Percentiles rank a stretch among this genome's conserved stretches.
Conservation (phyloP, 2,113 vertebrate species). For the Lepus timidus region DNA sequence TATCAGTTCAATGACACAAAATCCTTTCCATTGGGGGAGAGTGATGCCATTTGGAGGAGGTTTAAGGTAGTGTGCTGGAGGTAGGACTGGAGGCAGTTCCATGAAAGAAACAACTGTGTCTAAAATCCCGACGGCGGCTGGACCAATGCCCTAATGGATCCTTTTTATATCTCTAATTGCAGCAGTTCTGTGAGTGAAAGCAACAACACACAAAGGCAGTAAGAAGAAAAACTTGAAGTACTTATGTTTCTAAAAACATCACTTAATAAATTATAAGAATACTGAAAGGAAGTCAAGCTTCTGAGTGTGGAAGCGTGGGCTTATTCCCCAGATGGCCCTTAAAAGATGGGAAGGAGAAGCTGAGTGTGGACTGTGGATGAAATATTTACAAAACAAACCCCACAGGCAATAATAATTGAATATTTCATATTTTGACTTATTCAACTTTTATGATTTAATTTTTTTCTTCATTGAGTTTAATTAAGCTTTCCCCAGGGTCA, state of each 20-base stretch:
- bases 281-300: conserved; percentile 15
- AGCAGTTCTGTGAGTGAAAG: conserved; percentile 31
- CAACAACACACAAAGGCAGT: conserved; percentile 1
- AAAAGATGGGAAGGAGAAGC: conserved; percentile 23
- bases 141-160: background rate
- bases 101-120: conserved; percentile 12
- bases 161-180: conserved; percentile 52
- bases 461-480: conserved; percentile 86
- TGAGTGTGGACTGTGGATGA: conserved; percentile 65
- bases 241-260: conserved; percentile 64
- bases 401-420: conserved; percentile 80
- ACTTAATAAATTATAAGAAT: conserved; percentile 79
- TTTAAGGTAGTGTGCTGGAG: background rate
- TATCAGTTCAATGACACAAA: background rate
- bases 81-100: background rate
- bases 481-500: conserved; percentile 82
- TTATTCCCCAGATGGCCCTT: conserved; percentile 67
- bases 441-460: conserved; percentile 86
- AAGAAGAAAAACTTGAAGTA: conserved; percentile 24
- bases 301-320: background rate
- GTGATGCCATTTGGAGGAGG: background rate
- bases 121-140: conserved; percentile 27
- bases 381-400: conserved; percentile 83
- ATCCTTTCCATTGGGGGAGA: background rate
- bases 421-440: conserved; percentile 85